Evolutionary conservation across 2,888 invertebrate genomes (phyloP).

Genomic region (Caenorhabditis drosophilae): DNA sequence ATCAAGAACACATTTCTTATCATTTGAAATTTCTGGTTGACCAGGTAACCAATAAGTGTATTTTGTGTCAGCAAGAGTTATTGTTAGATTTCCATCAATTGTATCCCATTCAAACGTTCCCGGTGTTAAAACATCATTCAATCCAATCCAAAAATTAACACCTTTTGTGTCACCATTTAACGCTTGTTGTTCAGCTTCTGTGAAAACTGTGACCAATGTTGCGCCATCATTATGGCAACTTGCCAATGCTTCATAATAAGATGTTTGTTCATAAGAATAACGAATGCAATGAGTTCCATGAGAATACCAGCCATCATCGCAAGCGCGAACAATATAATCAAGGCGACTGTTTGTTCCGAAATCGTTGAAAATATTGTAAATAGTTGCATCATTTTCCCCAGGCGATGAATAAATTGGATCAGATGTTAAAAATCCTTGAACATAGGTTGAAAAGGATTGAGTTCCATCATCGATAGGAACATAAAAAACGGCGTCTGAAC

Average conservation of each 20-base stretch:
- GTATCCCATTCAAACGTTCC: slow-evolving; percentile 50
- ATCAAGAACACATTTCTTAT: slow-evolving; percentile 36
- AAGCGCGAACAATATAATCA: slow-evolving; percentile 41
- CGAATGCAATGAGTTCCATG: slow-evolving; percentile 40
- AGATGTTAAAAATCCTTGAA: slow-evolving; percentile 33
- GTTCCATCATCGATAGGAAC: slow-evolving; percentile 52
- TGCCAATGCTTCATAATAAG: slow-evolving; percentile 43
- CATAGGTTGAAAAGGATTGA: slow-evolving; percentile 44
- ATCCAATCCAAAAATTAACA: slow-evolving; percentile 49
- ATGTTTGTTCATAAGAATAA: slow-evolving; percentile 19
- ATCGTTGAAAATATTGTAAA: slow-evolving; percentile 43
- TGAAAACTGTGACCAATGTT: slow-evolving; percentile 42
- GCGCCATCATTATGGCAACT: slow-evolving; percentile 40
- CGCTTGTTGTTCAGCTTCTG: slow-evolving; percentile 26
- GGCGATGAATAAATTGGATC: slow-evolving; percentile 33
- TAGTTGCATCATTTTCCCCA: slow-evolving; percentile 10
- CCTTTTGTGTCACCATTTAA: slow-evolving; percentile 19
- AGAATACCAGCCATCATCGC: slow-evolving; percentile 42
- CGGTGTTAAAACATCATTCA: slow-evolving; percentile 33
- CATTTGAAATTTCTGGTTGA: slow-evolving; percentile 22
- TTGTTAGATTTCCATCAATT: slow-evolving; percentile 9
- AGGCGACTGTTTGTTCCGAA: slow-evolving; percentile 36
- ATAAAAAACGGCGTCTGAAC: slow-evolving; percentile 48
- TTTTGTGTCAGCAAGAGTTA: slow-evolving; percentile 29
- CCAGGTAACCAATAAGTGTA: slow-evolving; percentile 45